Evolutionary conservation across 1,140 invertebrate genomes (phyloP), one percentile per base, ranked within the genome.

Genomic region (Asobara japonica): DNA sequence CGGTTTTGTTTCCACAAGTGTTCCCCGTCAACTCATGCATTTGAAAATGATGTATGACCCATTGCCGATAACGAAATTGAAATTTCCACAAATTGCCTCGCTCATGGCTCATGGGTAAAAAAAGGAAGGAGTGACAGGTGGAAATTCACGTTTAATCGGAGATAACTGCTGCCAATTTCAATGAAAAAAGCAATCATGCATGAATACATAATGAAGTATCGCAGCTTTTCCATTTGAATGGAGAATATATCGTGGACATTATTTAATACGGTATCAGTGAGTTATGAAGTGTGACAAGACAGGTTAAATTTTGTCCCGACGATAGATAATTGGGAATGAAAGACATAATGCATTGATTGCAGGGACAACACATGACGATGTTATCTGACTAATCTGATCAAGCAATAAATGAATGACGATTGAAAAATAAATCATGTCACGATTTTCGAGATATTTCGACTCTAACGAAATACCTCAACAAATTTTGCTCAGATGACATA

Each of bases 181-280:
- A 65, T 33, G 13, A 60, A 69, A 62, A 64, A 48, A 41, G 36
- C 36, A 41, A 41, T 41, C 36, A 41, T 41, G 36, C 36, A n/a
- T 41, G 36, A 41, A 41, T 41, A 13, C n/a, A 41, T 41, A 41
- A 41, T 41, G n/a, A 6, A n/a, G 10, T n/a, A n/a, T 41, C 36
- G 36, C 11, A 41, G 36, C 36, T 33, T 6, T 33, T 33, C n/a
- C n/a, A n/a, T n/a, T n/a, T n/a, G 4, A 33, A 33, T 33, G 31
- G 31, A 11, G 11, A 6, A 33, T 33, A 33, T 33, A 33, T 33
- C 31, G 36, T 4, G 10, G 36, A 41, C 10, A 41, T 41, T 41
- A 41, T 41, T 41, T 11, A 41, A 41, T 41, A 11, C 36, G 36
- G 11, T 41, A 6, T 41, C 11, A 2, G 36, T 41, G 36, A 41